A percentile compares a stretch with the other conserved stretches of the same genome.
Evolutionary conservation across 35 echinoderm and acorn worm genomes (phyloP).

Genomic region (Acanthaster planci): DNA sequence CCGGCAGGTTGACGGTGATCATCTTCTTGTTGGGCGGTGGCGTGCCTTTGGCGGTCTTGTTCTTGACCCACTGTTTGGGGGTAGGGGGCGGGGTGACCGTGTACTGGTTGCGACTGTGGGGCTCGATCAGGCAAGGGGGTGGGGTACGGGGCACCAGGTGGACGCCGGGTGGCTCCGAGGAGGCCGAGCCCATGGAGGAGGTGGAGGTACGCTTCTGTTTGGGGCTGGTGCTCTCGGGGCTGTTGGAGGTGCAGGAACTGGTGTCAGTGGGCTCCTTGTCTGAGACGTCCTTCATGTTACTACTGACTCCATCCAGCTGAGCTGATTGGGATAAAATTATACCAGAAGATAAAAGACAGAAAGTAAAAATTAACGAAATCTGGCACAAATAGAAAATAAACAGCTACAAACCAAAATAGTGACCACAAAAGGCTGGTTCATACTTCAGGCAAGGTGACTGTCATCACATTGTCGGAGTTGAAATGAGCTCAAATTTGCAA

Average conservation of each 20-base stretch:
- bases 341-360: no score
- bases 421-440: no score
- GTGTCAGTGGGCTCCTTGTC: neutral
- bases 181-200: slow-evolving; percentile 44
- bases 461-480: no score
- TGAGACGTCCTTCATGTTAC: neutral
- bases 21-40: slow-evolving; percentile 76
- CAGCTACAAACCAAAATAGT: no score
- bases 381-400: no score
- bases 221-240: slow-evolving; percentile 4
- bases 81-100: slow-evolving; percentile 71
- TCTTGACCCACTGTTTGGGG: slow-evolving; percentile 59
- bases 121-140: slow-evolving; percentile 33
- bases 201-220: slow-evolving; percentile 42
- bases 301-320: slow-evolving; percentile 24
- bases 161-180: slow-evolving; percentile 24
- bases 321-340: neutral
- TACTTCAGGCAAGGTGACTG: no score
- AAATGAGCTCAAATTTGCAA: no score
- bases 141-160: slow-evolving; percentile 54
- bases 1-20: slow-evolving; percentile 24
- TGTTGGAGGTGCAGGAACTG: slow-evolving; percentile 7
- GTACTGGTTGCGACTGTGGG: slow-evolving; percentile 39
- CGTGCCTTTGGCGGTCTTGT: slow-evolving; percentile 64
- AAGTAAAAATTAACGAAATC: no score